Evolutionary conservation across 2,888 invertebrate species (phyloP), one percentile per base, ranked within the genome.

Genomic region (Alentia gelatinosa): DNA sequence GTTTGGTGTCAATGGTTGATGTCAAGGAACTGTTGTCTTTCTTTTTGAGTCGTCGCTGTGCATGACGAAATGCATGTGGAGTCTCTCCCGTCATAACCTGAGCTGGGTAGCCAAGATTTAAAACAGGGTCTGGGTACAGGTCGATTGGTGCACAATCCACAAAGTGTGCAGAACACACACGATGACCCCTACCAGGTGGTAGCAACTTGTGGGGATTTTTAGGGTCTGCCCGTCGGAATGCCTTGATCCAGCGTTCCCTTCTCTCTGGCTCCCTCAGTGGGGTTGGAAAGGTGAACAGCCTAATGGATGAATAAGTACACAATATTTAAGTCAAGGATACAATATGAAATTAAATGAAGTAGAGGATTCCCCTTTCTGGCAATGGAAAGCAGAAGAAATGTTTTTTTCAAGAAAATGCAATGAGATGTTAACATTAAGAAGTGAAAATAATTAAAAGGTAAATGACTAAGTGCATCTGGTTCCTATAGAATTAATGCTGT

Each of bases 81-180:
- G 3, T 1, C 1, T 47, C 19, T 47, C 12, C 56, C n/a, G 5
- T n/a, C 23, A n/a, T 75, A 1, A 1, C 75, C 30, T 75, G 33
- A n/a, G n/a, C n/a, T n/a, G 1, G 1, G 19, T 75, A 33, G 5
- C 75, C 75, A 37, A 75, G 75, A 7, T 75, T 75, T 1, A 75
- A 33, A 33, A 90, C 89, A 75, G 92, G 92, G 19, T 91, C 50
- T 39, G 92, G 92, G 39, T 91, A 91, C 37, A 84, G 56, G 0
- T 88, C 47, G 15, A 91, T 92, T 3, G 92, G 92, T 42, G 92
- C 89, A 23, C 91, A 90, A 42, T 91, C 92, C n/a, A 90, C 56
- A 88, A 92, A 93, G 42, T 93, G 92, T 23, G 37, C 63, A 26
- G 56, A 84, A 33, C 92, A 93, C 23, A 93, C 90, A 0, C 93